These are phyloP conservation scores for Acanthurus lineatus DNA, from an alignment of 2,797 vertebrate genomes.

Conservation along the genomic window DNA sequence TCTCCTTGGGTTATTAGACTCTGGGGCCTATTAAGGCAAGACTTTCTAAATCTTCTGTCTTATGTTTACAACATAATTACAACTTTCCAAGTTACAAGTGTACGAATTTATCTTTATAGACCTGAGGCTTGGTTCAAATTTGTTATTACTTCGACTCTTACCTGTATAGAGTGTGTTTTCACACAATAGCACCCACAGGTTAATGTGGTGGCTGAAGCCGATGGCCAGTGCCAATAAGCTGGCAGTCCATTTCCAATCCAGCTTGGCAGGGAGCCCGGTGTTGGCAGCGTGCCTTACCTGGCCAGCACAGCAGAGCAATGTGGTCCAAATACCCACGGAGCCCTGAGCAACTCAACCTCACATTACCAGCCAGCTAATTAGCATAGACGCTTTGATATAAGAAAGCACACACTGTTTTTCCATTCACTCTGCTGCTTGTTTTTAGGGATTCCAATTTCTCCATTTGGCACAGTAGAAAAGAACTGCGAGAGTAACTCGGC, in stretches of 20 bases:
- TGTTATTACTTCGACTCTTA: slow-evolving; percentile 6
- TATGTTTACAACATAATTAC: not conserved
- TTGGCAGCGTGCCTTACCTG: slow-evolving; percentile 69
- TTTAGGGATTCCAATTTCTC: slow-evolving; percentile 59
- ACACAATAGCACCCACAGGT: slow-evolving; percentile 60
- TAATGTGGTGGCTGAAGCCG: slow-evolving; percentile 54
- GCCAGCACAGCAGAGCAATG: slow-evolving; percentile 54
- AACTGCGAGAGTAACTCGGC: slow-evolving; percentile 35
- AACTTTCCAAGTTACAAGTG: not conserved
- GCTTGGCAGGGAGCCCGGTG: slow-evolving; percentile 58
- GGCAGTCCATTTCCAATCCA: slow-evolving; percentile 53
- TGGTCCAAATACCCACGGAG: slow-evolving; percentile 73
- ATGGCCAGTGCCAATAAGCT: slow-evolving; percentile 32
- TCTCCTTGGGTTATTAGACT: not conserved
- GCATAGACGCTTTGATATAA: slow-evolving; percentile 77
- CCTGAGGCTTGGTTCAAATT: slow-evolving; percentile 26
- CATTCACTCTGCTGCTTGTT: slow-evolving; percentile 45
- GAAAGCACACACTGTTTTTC: slow-evolving; percentile 62
- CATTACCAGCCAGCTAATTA: slow-evolving; percentile 76
- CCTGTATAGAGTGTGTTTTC: slow-evolving; percentile 35
- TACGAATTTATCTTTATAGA: slow-evolving; percentile 12
- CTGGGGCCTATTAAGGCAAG: no score
- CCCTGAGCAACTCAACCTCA: slow-evolving; percentile 65
- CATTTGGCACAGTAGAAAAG: slow-evolving; percentile 49
- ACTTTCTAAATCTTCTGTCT: no score